phyloP scores from a whole-genome alignment of 2,113 vertebrate species.

The Myodes glareolus region DNA sequence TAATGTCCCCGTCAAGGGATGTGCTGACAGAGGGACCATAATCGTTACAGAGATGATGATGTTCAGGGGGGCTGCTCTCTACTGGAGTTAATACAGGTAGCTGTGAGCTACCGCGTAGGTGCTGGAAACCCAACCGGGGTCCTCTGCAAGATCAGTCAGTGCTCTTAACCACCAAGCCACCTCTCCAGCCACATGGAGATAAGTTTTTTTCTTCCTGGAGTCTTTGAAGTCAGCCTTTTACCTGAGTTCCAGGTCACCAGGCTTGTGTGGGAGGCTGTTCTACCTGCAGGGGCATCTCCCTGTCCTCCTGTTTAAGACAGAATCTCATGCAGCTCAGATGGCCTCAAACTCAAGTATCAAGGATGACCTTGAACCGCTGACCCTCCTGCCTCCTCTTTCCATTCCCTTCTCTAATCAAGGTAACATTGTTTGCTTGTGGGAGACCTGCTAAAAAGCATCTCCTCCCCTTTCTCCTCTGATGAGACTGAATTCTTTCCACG shows the following conservation, averaged over 20 bases:
- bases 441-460: not conserved
- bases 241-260: no score
- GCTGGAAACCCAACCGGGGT: not conserved
- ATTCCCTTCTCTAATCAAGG: not conserved
- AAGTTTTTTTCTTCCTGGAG: not conserved
- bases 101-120: not conserved
- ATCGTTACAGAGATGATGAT: not conserved
- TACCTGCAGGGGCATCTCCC: not conserved
- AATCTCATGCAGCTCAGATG: not conserved
- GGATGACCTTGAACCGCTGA: not conserved
- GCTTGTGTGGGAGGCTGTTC: no score
- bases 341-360: not conserved
- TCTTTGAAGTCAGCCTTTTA: not conserved
- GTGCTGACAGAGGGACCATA: not conserved
- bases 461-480: not conserved
- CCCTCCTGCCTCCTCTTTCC: not conserved
- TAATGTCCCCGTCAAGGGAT: not conserved
- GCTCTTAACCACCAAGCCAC: not conserved
- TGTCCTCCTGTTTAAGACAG: not conserved
- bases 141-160: not conserved
- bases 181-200: not conserved
- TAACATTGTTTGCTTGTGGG: not conserved
- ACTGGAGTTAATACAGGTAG: not conserved
- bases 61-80: not conserved
- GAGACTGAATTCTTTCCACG: not conserved